These are phyloP conservation scores for Oscheius sp. DNA, from an alignment of 2,888 invertebrate genomes.

Conservation along the genomic window DNA sequence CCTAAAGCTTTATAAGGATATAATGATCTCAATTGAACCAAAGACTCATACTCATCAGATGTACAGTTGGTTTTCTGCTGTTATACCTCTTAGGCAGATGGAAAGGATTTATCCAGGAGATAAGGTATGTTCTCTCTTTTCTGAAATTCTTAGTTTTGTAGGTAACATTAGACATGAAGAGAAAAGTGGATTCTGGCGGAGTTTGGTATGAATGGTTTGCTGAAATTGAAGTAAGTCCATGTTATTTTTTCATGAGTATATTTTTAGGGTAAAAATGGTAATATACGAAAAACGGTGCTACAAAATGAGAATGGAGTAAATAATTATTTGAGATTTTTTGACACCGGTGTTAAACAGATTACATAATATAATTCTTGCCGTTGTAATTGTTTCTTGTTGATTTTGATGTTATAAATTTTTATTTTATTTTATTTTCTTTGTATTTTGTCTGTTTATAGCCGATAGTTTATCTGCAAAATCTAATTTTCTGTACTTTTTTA, in stretches of 20 bases:
- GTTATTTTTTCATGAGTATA: not conserved
- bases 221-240: slow-evolving; percentile 42
- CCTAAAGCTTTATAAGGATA: slow-evolving; percentile 85
- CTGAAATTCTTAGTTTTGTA: slow-evolving; percentile 20
- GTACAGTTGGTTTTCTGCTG: slow-evolving; percentile 98
- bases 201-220: slow-evolving; percentile 73
- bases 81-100: slow-evolving; percentile 81
- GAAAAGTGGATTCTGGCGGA: slow-evolving; percentile 59
- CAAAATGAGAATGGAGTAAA: slow-evolving; percentile 25
- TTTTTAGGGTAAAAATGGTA: slow-evolving; percentile 16
- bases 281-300: slow-evolving; percentile 4
- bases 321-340: slow-evolving; percentile 12
- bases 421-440: slow-evolving; percentile 19
- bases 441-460: not conserved
- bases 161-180: slow-evolving; percentile 58
- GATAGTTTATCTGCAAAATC: not conserved
- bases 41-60: slow-evolving; percentile 88
- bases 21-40: slow-evolving; percentile 84
- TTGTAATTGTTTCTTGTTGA: slow-evolving; percentile 21
- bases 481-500: slow-evolving; percentile 18
- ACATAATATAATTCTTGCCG: slow-evolving; percentile 12
- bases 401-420: slow-evolving; percentile 17
- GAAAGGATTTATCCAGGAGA: slow-evolving; percentile 54
- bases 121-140: slow-evolving; percentile 28
- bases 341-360: slow-evolving; percentile 3